Evolutionary conservation across 1,140 invertebrate genomes (phyloP), one percentile per base, ranked within the genome.

Genomic region (Drosophila sulfurigaster): DNA sequence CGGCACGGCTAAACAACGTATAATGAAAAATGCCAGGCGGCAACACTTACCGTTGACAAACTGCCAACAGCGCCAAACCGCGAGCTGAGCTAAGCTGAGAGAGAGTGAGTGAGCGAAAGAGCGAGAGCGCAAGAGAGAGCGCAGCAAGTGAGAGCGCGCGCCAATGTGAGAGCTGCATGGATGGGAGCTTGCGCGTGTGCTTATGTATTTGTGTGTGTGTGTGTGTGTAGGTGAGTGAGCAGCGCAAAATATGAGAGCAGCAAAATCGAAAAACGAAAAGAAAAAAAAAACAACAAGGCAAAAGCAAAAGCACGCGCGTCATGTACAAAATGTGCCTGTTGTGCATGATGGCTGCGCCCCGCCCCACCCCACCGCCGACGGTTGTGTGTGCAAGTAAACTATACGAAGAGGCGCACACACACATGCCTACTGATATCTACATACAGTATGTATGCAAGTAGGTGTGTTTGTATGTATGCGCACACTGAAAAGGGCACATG

Each of bases 1-100:
- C 83, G 78, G 74, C 78, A 88, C 83, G 83, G 69, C 80, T 79
- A 67, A 87, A 88, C 73, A 83, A 87, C 82, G 68, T 66, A 72
- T 80, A 88, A 89, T 89, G 82, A 83, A 69, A 25, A 80, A 73
- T 57, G 46, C 8, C 62, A 77, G 57, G 73, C 72, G 69, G 62
- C 56, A 66, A 60, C 74, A 60, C 13, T 25, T 46, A 75, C 66
- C 75, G 70, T 74, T 82, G 56, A 80, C 73, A 77, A 82, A 80
- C 70, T 78, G 74, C 74, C 78, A 80, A 70, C 51, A 59, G 30
- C 59, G 56, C 49, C 41, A 57, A 49, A 11, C 6, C 10, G 48
- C 16, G 6, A 48, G 20, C 20, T 25, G 20, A 25, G 20, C 20
- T 25, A 25, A 30, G 16, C 49, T 7, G 56, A 63, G 35, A 79